Base-by-base conservation (phyloP, 1,140 invertebrate species). In the Hypothenemus hampei region DNA sequence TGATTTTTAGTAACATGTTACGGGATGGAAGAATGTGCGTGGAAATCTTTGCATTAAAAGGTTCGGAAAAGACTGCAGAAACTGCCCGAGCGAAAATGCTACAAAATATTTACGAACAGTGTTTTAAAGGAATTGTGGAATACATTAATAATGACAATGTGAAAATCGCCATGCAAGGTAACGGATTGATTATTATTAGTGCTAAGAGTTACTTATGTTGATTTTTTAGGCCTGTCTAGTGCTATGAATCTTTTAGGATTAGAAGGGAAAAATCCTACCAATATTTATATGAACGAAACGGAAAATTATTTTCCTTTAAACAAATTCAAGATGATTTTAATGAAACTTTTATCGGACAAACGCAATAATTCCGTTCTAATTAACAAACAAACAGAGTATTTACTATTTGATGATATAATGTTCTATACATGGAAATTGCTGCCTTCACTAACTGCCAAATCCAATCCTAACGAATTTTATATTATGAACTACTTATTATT, bases 401-500 rank as follows among this genome's bases (percentile, higher is more conserved):
- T 79, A 8, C 67, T 74, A 11, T 82, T 79, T 65, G 74, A 80
- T 57, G 86, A 89, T 67, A 74, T 85, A 20, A 60, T 83, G 11
- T 79, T 79, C 59, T 73, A 76, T 54, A 71, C 76, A 4, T 81
- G 82, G 73, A 77, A 78, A 63, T 64, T 79, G 16, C 65, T 83
- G 58, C 75, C 74, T 4, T 69, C 72, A n/a, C 47, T 82, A 22
- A 77, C 76, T 26, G 72, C 73, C 6, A 77, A 80, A 64, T 73
- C 70, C 15, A 77, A 81, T 35, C 79, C 81, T 22, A 78, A 75
- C 40, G 75, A 81, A 57, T 67, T 74, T 31, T 85, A 84, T 65
- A 81, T 86, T 48, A 75, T 81, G 51, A 89, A 88, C 71, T 82
- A 85, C 60, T 69, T 89, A 20, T 76, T 81, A 45, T 67, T 90